Conservation (phyloP, 2,797 vertebrate species). For the Pseudochaenichthys georgianus region DNA sequence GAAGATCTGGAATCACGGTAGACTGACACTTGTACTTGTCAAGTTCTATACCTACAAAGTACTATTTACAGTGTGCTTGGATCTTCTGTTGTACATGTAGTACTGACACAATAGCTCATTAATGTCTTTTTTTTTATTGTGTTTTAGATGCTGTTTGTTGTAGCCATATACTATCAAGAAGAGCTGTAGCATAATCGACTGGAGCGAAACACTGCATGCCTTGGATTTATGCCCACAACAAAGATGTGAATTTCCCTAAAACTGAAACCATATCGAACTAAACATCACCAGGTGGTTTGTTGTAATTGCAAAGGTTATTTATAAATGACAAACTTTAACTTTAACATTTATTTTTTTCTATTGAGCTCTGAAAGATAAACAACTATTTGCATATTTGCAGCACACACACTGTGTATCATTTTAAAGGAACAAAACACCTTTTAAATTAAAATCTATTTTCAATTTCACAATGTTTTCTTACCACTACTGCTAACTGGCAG, state of each 20-base stretch:
- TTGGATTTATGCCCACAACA: no score
- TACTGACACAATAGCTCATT: constrained; percentile 34
- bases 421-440: background rate
- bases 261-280: no score
- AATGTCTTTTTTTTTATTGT: constrained; percentile 3
- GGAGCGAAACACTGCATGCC: background rate
- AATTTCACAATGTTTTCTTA: background rate
- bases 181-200: background rate
- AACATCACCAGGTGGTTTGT: no score
- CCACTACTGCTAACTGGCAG: background rate
- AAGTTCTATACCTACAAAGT: constrained; percentile 29
- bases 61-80: constrained; percentile 24
- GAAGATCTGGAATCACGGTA: constrained; percentile 43
- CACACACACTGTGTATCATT: background rate
- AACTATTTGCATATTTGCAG: background rate
- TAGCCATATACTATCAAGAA: background rate
- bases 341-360: background rate
- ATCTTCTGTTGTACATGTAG: constrained; percentile 21
- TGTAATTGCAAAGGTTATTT: background rate
- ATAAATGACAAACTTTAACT: background rate
- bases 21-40: constrained; percentile 52
- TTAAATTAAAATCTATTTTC: background rate
- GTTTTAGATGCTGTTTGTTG: background rate
- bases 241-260: background rate
- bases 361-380: background rate